Base-by-base conservation (phyloP, 2,888 invertebrate species). In the Amblyteles armatorius region DNA sequence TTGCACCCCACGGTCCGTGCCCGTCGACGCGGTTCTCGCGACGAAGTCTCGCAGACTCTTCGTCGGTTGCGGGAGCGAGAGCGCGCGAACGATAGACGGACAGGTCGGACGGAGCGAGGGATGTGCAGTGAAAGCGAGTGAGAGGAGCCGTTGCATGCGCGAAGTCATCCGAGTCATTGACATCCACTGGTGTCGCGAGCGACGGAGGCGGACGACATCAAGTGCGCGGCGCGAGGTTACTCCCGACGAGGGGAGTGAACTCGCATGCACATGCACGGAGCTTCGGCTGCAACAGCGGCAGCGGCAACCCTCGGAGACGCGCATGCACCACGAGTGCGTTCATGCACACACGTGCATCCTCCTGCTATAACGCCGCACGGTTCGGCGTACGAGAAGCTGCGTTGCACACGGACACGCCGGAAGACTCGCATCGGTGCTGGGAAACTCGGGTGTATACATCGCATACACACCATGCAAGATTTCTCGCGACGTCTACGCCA, bases 141-240 rank as follows among this genome's bases (percentile, higher is more conserved):
- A 82, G 82, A 60, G 44, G n/a, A 74, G 60, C 6, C 16, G 76
- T 68, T 69, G 89, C 90, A 90, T 90, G 89, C 90, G 89, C 89
- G 89, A 90, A 92, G 91, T 92, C 92, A 93, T 92, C 90, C 91
- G 89, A 93, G 92, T 93, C 93, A 93, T 93, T 93, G 93, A 93
- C 92, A 92, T 93, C 91, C 91, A 91, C 90, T 90, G 91, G 85
- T 83, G 87, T 86, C 84, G 89, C 87, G 88, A 88, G 85, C 87
- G 90, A 84, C 88, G 88, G 88, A 88, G 90, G 89, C 89, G 90
- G 90, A 89, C 89, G 91, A 89, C 90, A 89, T 90, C 89, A 91
- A 91, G 92, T 92, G 89, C 90, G 89, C 67, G 77, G 40, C 67
- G 76, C 89, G 91, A 90, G 82, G 80, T 83, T 83, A 72, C 80